Percentiles rank a stretch among this genome's conserved stretches.
Evolutionary conservation across 2,113 vertebrate species (phyloP).

Genomic region (Pterophyllum scalare): DNA sequence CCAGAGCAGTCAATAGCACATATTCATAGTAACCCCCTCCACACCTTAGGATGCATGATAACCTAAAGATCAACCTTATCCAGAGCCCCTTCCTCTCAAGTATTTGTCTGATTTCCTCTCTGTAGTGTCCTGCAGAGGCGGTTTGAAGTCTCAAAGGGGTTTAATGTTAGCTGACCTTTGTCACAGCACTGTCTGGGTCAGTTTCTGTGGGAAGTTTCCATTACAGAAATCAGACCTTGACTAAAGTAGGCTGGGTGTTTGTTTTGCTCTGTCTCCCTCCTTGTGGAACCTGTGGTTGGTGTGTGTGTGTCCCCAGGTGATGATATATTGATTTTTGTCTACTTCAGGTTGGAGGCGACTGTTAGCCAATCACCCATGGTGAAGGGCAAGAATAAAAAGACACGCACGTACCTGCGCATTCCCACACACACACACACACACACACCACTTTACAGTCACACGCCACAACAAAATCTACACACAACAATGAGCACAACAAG

Average conservation of each 20-base stretch:
- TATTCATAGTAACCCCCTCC: not conserved
- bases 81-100: not conserved
- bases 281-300: slow-evolving; percentile 34
- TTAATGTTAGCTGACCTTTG: slow-evolving; percentile 70
- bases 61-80: slow-evolving; percentile 37
- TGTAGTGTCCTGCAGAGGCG: slow-evolving; percentile 17
- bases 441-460: not conserved
- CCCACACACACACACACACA: slow-evolving; percentile 8
- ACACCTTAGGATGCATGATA: not conserved
- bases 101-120: slow-evolving; percentile 28
- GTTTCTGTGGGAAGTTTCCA: slow-evolving; percentile 67
- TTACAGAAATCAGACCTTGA: slow-evolving; percentile 71
- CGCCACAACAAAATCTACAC: slow-evolving; percentile 39
- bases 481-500: slow-evolving; percentile 52
- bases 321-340: slow-evolving; percentile 82
- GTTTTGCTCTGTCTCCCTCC: slow-evolving; percentile 58
- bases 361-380: slow-evolving; percentile 77
- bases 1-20: not conserved
- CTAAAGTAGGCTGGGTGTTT: slow-evolving; percentile 65
- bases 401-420: slow-evolving; percentile 4
- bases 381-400: slow-evolving; percentile 74
- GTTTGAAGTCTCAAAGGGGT: slow-evolving; percentile 43
- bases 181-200: slow-evolving; percentile 43
- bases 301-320: slow-evolving; percentile 58
- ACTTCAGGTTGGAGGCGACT: slow-evolving; percentile 76